A percentile compares a stretch with the other conserved stretches of the same genome.
Conservation (phyloP, 1,140 invertebrate genomes). For the Euborellia annulipes region DNA sequence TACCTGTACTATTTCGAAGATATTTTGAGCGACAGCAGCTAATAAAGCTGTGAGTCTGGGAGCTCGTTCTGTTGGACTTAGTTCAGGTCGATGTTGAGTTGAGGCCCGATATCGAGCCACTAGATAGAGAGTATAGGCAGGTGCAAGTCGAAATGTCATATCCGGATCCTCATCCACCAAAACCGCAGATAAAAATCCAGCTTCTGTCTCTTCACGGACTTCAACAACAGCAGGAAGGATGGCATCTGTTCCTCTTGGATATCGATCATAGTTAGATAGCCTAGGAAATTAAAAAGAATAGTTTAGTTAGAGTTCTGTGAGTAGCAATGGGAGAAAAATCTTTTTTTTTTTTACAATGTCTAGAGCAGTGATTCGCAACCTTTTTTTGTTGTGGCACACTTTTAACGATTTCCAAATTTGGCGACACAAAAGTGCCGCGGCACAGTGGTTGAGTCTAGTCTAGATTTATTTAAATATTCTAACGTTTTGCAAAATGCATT, state of each 20-base stretch:
- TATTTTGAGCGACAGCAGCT: constrained; percentile 74
- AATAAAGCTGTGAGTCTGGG: constrained; percentile 76
- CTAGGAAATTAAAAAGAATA: constrained; percentile 20
- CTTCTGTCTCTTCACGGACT: constrained; percentile 86
- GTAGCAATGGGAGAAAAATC: too few relatives aligned
- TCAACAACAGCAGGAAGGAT: constrained; percentile 88
- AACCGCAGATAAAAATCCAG: constrained; percentile 72
- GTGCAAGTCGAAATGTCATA: constrained; percentile 72
- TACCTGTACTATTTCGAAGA: constrained; percentile 67
- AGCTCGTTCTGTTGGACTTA: constrained; percentile 78
- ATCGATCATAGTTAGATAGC: constrained; percentile 34
- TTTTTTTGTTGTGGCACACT: too few relatives aligned
- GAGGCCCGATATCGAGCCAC: constrained; percentile 82
- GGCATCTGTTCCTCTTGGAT: constrained; percentile 58
- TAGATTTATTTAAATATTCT: too few relatives aligned
- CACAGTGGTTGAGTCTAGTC: too few relatives aligned
- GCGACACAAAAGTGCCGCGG: too few relatives aligned
- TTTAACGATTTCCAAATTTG: too few relatives aligned
- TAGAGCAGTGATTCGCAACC: too few relatives aligned
- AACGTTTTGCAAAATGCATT: too few relatives aligned
- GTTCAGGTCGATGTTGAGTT: constrained; percentile 80
- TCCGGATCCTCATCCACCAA: constrained; percentile 76
- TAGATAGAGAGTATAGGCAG: constrained; percentile 89
- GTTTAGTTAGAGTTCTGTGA: too few relatives aligned
- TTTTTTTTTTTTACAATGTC: too few relatives aligned